Evolutionary conservation across 2,888 invertebrate genomes (phyloP), one percentile per base, ranked within the genome.

Genomic region (Oscheius sp.): DNA sequence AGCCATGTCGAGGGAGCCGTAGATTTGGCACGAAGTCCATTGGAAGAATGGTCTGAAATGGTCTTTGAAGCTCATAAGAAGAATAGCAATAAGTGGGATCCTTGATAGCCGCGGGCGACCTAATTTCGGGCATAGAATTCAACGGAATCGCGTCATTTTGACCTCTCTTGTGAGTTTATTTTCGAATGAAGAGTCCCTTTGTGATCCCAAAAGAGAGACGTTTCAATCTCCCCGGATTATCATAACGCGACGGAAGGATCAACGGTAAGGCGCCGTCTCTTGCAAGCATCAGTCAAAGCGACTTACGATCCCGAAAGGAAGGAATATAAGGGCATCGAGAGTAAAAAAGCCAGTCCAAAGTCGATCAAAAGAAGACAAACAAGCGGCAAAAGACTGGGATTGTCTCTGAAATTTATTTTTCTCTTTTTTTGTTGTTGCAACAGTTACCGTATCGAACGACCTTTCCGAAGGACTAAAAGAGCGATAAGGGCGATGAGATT

Each of bases 1-100:
- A 5, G 70, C 66, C 81, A 81, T 79, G 55, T 81, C 81, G 17
- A 68, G 46, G 10, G 72, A 73, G 20, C 78, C 81, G 52, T 76
- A 78, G 20, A 70, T 29, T n/a, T 71, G 31, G 45, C 81, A 81
- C 12, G 66, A 45, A 63, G 55, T 65, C 45, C 68, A 65, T 17
- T 65, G 67, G 71, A 76, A 79, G 46, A 72, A 53, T 39, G 73
- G 70, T 42, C 80, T 80, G 71, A 55, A 75, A 20, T 20, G 0
- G n/a, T 34, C 17, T 31, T 31, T 53, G 1, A 15, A 34, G 34
- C 23, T 15, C 5, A 31, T 53, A 53, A 53, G 27, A 25, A 48
- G 48, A 23, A 3, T 25, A n/a, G n/a, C n/a, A n/a, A n/a, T n/a
- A n/a, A n/a, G n/a, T n/a, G n/a, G 52, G 25, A 6, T 17, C 10